Base-by-base conservation (phyloP, 2,888 invertebrate genomes). In the Caenorhabditis doughertyi region DNA sequence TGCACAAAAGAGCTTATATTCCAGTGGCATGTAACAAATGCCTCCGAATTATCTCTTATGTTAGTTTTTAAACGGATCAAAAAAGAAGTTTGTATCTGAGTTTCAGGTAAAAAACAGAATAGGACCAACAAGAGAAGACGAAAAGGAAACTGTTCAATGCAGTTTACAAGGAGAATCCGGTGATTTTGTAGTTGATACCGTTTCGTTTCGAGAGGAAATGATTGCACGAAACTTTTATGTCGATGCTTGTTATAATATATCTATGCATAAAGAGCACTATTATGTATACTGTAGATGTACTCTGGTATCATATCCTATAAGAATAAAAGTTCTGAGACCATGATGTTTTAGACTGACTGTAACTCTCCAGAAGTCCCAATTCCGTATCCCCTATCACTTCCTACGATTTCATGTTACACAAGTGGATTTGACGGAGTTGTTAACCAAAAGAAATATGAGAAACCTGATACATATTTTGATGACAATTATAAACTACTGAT, bases 321-420 rank as follows among this genome's bases (percentile, higher is more conserved):
- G n/a, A 64, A 27, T 4, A 64, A n/a, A n/a, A n/a, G n/a, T n/a
- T n/a, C n/a, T n/a, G n/a, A n/a, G n/a, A n/a, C n/a, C n/a, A n/a
- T n/a, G n/a, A 18, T 18, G 44, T 47, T 58, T 47, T 21, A 58
- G 70, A 32, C 29, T n/a, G 53, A 71, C 18, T 71, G 70, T n/a
- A 71, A 71, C 49, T 58, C 70, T 58, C 70, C 70, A 1, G 70
- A 71, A 58, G 32, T 49, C 7, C 23, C 70, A 0, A 44, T 71
- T 9, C 70, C 70, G 32, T 71, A 71, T 32, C 70, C 70, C 9
- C 47, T 71, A 9, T 23, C 70, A 1, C 7, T 32, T 18, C 70
- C 70, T 16, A 58, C 56, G 5, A 58, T 58, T 27, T 35, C 58
- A 8, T 71, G 70, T 35, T 53, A 35, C 21, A 71, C 70, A 0